Base-by-base conservation (phyloP, 2,888 invertebrate genomes). In the Leptinotarsa rubiginosa region DNA sequence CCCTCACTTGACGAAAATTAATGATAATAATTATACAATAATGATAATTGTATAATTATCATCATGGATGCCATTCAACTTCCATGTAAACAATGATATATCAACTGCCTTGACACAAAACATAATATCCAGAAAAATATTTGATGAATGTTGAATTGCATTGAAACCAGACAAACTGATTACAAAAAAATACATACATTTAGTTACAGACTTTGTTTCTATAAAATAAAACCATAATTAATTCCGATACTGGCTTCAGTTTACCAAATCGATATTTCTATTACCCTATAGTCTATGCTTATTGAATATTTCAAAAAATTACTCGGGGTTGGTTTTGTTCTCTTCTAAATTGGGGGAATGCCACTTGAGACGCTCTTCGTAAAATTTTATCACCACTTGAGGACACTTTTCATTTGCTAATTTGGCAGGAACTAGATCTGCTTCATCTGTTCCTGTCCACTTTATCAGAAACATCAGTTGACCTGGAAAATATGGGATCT, bases 351-450 rank as follows among this genome's bases (percentile, higher is more conserved):
- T 90, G 71, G 91, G 92, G 25, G 91, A 93, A 86, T 96, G 95
- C 97, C 97, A 97, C 18, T 96, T 96, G 15, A 97, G 91, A 80
- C 97, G 88, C 81, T 93, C 92, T 83, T 93, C 93, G 82, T 93
- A 93, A 86, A 92, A 93, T 81, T 85, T 90, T 76, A 93, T 93
- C 5, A 93, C 93, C 75, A 92, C 90, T 85, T 92, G 92, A 0
- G 93, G 93, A 83, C 93, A 93, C 78, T 90, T 89, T 0, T 91
- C 84, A 84, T 93, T 93, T 3, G 93, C 93, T 81, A 92, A 91
- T 81, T 91, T 88, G 0, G 93, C 92, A n/a, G 92, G 92, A 1
- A 93, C 93, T 65, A 93, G 85, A 84, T 93, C 93, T 0, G 92
- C 92, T 83, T 93, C 92, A 81, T 93, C 92, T 10, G 91, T 91